phyloP scores from a whole-genome alignment of 2,888 invertebrate genomes.

The Apoda limacodes region DNA sequence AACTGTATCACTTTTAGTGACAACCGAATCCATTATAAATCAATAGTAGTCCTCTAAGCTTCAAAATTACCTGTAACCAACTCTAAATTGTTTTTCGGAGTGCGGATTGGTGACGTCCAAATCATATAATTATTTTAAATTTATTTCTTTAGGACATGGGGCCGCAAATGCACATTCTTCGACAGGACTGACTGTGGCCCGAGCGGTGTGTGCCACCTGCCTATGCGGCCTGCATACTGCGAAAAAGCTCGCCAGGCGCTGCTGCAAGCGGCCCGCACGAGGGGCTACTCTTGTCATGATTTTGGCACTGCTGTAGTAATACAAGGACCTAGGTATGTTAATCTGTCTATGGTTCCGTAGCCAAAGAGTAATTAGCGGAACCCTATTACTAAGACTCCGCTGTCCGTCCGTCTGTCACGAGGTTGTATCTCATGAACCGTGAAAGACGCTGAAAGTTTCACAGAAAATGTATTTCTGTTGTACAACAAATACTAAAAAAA shows the following conservation, averaged over 20 bases:
- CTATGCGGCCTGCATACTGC: constrained; percentile 93
- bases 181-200: constrained; percentile 75
- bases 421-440: no score
- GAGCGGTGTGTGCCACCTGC: constrained; percentile 90
- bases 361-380: no score
- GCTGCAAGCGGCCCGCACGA: constrained; percentile 72
- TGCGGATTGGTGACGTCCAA: no score
- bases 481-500: no score
- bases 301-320: constrained; percentile 57
- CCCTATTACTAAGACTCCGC: not conserved
- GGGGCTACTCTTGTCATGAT: constrained; percentile 58
- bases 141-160: constrained; percentile 44
- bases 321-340: constrained; percentile 51
- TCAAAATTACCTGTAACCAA: no score
- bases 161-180: constrained; percentile 82
- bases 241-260: constrained; percentile 77
- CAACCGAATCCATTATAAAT: no score
- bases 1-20: no score
- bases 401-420: no score
- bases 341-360: not conserved
- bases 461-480: not conserved
- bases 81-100: no score
- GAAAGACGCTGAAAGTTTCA: no score
- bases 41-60: no score
- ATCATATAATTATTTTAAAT: not conserved